phyloP scores from a whole-genome alignment of 2,888 invertebrate species.

The Clunio marinus region DNA sequence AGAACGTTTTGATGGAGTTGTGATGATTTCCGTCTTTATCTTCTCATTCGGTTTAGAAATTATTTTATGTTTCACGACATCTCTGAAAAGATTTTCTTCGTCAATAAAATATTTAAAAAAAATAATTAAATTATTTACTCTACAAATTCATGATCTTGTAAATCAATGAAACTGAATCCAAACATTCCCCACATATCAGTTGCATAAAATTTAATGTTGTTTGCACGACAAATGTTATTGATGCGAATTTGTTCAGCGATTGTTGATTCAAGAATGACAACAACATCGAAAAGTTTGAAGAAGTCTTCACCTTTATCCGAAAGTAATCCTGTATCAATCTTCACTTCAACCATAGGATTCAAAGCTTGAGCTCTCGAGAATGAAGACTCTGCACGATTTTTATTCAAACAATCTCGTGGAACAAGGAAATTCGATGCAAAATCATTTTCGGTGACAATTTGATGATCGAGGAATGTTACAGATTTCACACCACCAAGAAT shows the following conservation, averaged over 20 bases:
- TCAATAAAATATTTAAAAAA: conserved; percentile 41
- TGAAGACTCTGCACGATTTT: conserved; percentile 83
- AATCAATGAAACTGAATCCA: conserved; percentile 87
- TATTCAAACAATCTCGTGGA: conserved; percentile 65
- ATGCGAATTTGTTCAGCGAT: conserved; percentile 68
- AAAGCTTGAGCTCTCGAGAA: conserved; percentile 72
- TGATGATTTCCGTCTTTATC: conserved; percentile 55
- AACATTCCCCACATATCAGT: conserved; percentile 92
- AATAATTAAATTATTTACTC: conserved; percentile 54
- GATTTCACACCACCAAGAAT: conserved; percentile 89
- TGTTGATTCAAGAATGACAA: conserved; percentile 73
- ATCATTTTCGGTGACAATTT: conserved; percentile 66
- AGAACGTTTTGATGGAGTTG: conserved; percentile 61
- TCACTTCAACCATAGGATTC: conserved; percentile 90
- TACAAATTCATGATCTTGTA: conserved; percentile 74
- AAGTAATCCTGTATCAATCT: conserved; percentile 61
- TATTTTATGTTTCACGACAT: conserved; percentile 52
- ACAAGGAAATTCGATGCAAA: conserved; percentile 80
- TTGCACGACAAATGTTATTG: conserved; percentile 69
- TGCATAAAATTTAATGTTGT: conserved; percentile 76
- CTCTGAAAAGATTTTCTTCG: conserved; percentile 52
- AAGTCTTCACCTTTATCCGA: conserved; percentile 65
- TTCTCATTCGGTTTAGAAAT: conserved; percentile 56
- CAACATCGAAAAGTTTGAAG: conserved; percentile 74
- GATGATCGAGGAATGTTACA: conserved; percentile 77